Base-by-base conservation (phyloP, 1,140 invertebrate genomes). In the Drosophila virilis region DNA sequence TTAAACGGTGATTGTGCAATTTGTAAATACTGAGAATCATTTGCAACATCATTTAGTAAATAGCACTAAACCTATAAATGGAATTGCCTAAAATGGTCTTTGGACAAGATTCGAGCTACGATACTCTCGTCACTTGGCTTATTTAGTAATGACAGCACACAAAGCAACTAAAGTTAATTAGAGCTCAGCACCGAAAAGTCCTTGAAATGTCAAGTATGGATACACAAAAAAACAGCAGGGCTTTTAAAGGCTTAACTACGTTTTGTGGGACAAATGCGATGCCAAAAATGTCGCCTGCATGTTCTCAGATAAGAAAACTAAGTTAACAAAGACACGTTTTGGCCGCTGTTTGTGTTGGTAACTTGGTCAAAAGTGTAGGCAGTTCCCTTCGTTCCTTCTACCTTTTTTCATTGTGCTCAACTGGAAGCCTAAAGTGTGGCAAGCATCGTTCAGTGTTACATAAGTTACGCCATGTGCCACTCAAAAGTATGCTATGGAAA, bases 401-500 rank as follows among this genome's bases (percentile, higher is more conserved):
- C 17, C 46, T 17, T 54, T 55, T 58, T 54, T 58, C 32, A 13
- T 48, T 48, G 22, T 50, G 43, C 54, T 3, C 5, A 51, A 33
- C 33, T 68, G 12, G 22, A 5, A n/a, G 12, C 22, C 46, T 35
- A 9, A 33, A 52, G 46, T n/a, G 46, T 45, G 13, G 7, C 42
- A 46, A 40, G 54, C n/a, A 45, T 10, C 38, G 13, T 32, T 40
- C 57, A 58, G 13, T 32, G 62, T 88, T 88, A 78, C 61, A 72
- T 88, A 86, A 82, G 43, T 65, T 22, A 40, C 12, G 6, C 33
- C 15, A 43, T 50, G n/a, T 22, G 13, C 8, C 68, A n/a, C 72
- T 73, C 15, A 54, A 77, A 86, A 68, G 72, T 88, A 59, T 86
- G 79, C 83, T 86, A 79, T 69, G 76, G 46, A 88, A 88, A 70